phyloP scores from a whole-genome alignment of 2,888 invertebrate species.

The Melangyna quadrimaculata region DNA sequence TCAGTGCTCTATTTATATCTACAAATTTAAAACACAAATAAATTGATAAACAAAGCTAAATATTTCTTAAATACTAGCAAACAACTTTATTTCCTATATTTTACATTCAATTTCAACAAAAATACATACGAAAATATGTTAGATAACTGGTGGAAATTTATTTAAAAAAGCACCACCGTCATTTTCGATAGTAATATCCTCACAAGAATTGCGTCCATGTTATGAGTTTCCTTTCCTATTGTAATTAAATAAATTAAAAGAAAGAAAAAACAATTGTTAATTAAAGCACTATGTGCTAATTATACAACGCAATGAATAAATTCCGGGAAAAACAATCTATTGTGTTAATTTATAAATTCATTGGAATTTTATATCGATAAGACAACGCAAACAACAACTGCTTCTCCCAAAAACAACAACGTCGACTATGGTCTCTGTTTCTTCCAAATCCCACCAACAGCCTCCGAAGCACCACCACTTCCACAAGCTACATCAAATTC shows the following conservation, averaged over 20 bases:
- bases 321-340: slow-evolving; percentile 65
- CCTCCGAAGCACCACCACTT: slow-evolving; percentile 19
- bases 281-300: slow-evolving; percentile 50
- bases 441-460: slow-evolving; percentile 35
- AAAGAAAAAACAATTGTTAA: not conserved
- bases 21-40: slow-evolving; percentile 39
- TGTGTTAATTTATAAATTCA: slow-evolving; percentile 32
- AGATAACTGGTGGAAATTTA: not conserved
- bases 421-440: slow-evolving; percentile 64
- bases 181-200: slow-evolving; percentile 7
- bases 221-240: not conserved
- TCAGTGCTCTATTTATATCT: slow-evolving; percentile 48
- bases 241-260: not conserved
- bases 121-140: not conserved
- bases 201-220: slow-evolving; percentile 8
- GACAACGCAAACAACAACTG: slow-evolving; percentile 18
- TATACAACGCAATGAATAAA: slow-evolving; percentile 65
- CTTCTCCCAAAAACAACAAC: slow-evolving; percentile 31
- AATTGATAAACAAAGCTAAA: slow-evolving; percentile 59
- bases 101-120: not conserved
- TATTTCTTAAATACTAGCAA: not conserved
- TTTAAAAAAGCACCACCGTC: slow-evolving; percentile 40
- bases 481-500: slow-evolving; percentile 30
- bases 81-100: not conserved
- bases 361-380: slow-evolving; percentile 44